phyloP scores from a whole-genome alignment of 2,888 invertebrate species.

The Amphipoea lucens region DNA sequence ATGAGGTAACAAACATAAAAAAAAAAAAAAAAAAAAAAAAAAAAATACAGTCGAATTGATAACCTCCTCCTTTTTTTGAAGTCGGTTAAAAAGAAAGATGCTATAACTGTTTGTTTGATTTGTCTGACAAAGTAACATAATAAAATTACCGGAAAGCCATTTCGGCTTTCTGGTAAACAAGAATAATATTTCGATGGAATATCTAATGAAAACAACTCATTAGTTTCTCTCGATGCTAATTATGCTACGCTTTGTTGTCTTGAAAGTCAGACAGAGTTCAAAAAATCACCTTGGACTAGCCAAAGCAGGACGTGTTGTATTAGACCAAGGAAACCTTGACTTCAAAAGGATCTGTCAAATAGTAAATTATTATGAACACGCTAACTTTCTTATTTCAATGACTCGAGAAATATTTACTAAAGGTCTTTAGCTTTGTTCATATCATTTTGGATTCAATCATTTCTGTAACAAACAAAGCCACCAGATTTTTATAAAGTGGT shows the following conservation, averaged over 20 bases:
- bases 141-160: no score
- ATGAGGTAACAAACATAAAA: no score
- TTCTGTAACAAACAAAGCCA: neutral
- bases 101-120: neutral
- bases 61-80: no score
- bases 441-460: neutral
- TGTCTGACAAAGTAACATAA: neutral
- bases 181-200: neutral
- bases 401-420: neutral
- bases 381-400: constrained; percentile 14
- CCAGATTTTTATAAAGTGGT: neutral
- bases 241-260: constrained; percentile 1
- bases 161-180: neutral
- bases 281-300: constrained; percentile 16
- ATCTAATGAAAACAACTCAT: neutral
- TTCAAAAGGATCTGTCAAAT: constrained; percentile 18
- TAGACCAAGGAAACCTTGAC: constrained; percentile 32
- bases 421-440: neutral
- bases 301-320: constrained; percentile 17
- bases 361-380: constrained; percentile 11
- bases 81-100: neutral
- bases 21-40: no score
- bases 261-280: constrained; percentile 27
- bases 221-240: neutral
- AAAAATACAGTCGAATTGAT: no score